Evolutionary conservation across 2,888 invertebrate species (phyloP).

Genomic region (Euproctis similis): DNA sequence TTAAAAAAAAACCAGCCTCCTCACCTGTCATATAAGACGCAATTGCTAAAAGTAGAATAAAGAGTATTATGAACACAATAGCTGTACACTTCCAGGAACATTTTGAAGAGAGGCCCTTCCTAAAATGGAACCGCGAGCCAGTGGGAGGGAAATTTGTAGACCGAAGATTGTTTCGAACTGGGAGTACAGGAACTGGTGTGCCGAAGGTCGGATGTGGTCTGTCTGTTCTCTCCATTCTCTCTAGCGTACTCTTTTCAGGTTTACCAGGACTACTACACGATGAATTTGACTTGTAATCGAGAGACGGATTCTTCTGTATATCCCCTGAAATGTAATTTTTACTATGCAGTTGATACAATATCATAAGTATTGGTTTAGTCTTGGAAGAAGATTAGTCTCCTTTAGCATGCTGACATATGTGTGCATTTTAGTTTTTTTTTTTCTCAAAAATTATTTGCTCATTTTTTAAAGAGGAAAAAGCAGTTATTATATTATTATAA

Average conservation of each 20-base stretch:
- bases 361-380: too few relatives aligned
- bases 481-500: too few relatives aligned
- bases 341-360: background rate
- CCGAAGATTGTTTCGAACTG: constrained; percentile 83
- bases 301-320: constrained; percentile 88
- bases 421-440: too few relatives aligned
- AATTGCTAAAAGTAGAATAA: constrained; percentile 87
- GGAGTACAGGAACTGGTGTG: constrained; percentile 84
- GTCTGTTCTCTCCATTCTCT: constrained; percentile 75
- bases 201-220: constrained; percentile 78
- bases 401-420: too few relatives aligned
- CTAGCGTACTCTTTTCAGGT: constrained; percentile 73
- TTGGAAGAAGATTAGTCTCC: too few relatives aligned
- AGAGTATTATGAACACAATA: constrained; percentile 89
- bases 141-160: constrained; percentile 84
- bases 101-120: constrained; percentile 88
- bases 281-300: constrained; percentile 92
- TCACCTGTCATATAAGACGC: constrained; percentile 92
- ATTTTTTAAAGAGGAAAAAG: too few relatives aligned
- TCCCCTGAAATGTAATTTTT: constrained; percentile 82
- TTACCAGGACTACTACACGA: constrained; percentile 89
- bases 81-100: constrained; percentile 96
- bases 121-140: constrained; percentile 87
- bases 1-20: too few relatives aligned
- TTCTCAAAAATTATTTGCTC: too few relatives aligned